phyloP scores from a whole-genome alignment of 2,113 vertebrate species.

The Cercopithecus mona region DNA sequence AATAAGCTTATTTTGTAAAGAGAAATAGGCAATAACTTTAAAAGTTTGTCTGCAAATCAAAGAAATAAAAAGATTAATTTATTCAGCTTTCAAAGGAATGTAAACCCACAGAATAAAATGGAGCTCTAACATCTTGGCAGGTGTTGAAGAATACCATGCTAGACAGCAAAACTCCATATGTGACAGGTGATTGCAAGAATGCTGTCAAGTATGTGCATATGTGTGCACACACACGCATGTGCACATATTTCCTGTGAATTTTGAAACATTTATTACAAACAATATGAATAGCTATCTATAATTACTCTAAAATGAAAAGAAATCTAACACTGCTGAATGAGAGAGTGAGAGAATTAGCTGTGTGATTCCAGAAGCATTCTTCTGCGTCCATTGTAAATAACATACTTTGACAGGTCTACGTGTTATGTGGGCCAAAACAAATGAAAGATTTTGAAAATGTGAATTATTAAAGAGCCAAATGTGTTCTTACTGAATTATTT shows the following conservation, averaged over 20 bases:
- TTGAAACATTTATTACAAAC: background rate
- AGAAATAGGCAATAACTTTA: background rate
- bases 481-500: slow-evolving; percentile 50
- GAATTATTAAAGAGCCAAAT: slow-evolving; percentile 52
- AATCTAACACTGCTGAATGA: slow-evolving; percentile 31
- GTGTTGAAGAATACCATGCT: background rate
- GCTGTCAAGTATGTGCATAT: background rate
- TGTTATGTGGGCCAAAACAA: slow-evolving; percentile 22
- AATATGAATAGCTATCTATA: background rate
- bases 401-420: background rate
- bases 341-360: background rate
- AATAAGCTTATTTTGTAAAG: slow-evolving; percentile 18
- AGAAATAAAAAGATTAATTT: background rate
- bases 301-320: slow-evolving; percentile 67
- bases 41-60: background rate
- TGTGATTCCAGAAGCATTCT: background rate
- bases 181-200: background rate
- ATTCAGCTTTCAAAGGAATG: background rate
- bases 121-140: background rate
- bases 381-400: background rate
- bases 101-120: background rate
- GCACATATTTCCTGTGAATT: background rate
- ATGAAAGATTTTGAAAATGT: slow-evolving; percentile 27
- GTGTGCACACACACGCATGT: background rate
- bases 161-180: background rate